Evolutionary conservation across 2,113 vertebrate genomes (phyloP), one percentile per base, ranked within the genome.

Genomic region (Rafetus swinhoei): DNA sequence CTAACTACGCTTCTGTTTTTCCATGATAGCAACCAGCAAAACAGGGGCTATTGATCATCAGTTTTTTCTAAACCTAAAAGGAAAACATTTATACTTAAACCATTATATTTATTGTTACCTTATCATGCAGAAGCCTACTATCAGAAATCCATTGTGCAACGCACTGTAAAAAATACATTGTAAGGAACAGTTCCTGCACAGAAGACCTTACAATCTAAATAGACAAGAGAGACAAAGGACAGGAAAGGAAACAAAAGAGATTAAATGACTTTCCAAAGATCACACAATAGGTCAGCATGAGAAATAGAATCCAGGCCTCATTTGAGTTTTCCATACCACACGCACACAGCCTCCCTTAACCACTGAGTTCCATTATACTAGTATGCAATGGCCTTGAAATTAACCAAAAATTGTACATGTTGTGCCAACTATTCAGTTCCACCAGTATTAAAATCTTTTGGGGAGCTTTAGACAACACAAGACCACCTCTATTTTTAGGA

Each of bases 401-500:
- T 87, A 92, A 84, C 88, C 87, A 74, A 85, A 89, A 92, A 93
- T 69, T 35, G n/a, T n/a, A n/a, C 32, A 9, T 11, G 9, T 25
- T 77, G 6, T 77, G 13, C 45, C 22, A 50, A 22, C 39, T 72
- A 54, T 32, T 69, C 39, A 45, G 39, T 45, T 77, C 74, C 25
- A 77, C 29, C 29, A 83, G 24, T 21, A 59, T 86, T 89, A 85
- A 90, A 60, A 60, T 14, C 59, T 55, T 15, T 1, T 10, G 22
- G 6, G 3, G 12, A 9, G 13, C 50, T 25, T 82, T 45, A 52
- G 60, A 87, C 54, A 54, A 79, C 13, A 35, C 25, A 7, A 11
- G 52, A 45, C 5, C 87, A 53, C 80, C 72, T 27, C 91, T 82
- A 90, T 97, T 97, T 95, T 96, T 84, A 96, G 87, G 93, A 94